These are phyloP conservation scores for Stegostoma tigrinum DNA, from an alignment of 2,113 vertebrate species.

Conservation along the genomic window DNA sequence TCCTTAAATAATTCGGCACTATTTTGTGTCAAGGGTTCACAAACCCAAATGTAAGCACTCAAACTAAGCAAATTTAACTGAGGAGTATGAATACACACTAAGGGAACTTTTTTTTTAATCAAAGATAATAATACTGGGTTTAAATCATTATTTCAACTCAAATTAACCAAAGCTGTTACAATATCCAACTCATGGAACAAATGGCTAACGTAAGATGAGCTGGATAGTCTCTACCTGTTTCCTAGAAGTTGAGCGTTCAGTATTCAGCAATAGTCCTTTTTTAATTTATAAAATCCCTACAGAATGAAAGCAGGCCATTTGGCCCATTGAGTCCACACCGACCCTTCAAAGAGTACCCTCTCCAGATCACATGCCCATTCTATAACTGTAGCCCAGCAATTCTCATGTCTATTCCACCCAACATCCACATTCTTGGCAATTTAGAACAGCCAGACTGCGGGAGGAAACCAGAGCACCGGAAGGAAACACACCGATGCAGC, in stretches of 20 bases:
- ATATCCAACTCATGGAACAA: neutral
- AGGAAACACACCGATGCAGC: too few species aligned
- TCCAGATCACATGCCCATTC: too few species aligned
- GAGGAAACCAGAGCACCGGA: too few species aligned
- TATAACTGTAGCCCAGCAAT: too few species aligned
- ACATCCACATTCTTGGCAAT: too few species aligned
- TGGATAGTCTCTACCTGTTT: neutral
- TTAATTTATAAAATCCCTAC: too few species aligned
- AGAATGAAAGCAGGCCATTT: too few species aligned
- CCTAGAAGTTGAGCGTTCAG: neutral
- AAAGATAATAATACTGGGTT: neutral
- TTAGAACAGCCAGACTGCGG: too few species aligned
- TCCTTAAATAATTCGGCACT: neutral
- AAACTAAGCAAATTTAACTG: neutral
- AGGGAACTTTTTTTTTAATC: neutral
- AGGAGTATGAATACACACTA: neutral
- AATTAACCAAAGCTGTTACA: neutral
- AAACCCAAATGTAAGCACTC: neutral
- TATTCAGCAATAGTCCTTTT: neutral
- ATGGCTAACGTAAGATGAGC: neutral
- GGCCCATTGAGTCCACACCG: too few species aligned
- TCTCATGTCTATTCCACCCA: too few species aligned
- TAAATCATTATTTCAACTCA: neutral
- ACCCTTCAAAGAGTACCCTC: too few species aligned
- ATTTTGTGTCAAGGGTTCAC: neutral